Evolutionary conservation across 2,797 vertebrate genomes (phyloP).

Genomic region (Malurus splendens): DNA sequence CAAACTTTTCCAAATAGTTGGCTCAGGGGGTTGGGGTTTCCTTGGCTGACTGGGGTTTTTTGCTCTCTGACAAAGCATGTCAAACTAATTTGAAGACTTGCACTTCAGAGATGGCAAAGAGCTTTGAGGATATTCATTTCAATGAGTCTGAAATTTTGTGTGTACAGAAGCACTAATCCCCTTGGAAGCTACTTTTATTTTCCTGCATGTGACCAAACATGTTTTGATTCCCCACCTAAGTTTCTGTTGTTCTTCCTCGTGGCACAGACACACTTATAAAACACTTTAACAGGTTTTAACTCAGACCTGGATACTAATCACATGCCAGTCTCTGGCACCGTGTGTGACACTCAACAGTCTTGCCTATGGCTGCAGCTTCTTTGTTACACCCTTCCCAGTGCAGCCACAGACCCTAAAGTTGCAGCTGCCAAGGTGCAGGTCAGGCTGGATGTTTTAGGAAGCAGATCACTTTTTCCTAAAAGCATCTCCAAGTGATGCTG

Average conservation of each 20-base stretch:
- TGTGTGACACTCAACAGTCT: neutral
- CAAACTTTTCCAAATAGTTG: accelerated
- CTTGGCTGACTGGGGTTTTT: neutral
- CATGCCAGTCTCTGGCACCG: neutral
- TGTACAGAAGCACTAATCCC: neutral
- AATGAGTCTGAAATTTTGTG: neutral
- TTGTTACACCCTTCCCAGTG: neutral
- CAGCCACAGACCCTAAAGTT: neutral
- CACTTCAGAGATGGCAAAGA: neutral
- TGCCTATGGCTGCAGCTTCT: neutral
- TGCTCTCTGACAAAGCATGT: neutral
- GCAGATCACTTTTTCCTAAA: neutral
- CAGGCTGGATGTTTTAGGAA: neutral
- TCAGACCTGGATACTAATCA: neutral
- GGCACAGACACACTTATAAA: neutral
- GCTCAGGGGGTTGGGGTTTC: neutral
- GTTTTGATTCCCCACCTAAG: neutral
- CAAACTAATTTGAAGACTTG: neutral
- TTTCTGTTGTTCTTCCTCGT: neutral
- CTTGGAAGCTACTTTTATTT: neutral
- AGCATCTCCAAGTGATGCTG: neutral
- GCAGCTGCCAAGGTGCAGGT: neutral
- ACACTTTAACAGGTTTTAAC: neutral
- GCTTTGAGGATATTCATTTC: neutral
- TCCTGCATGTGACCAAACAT: neutral